phyloP scores from a whole-genome alignment of 1,140 invertebrate species.

The Drosophila micromelanica region DNA sequence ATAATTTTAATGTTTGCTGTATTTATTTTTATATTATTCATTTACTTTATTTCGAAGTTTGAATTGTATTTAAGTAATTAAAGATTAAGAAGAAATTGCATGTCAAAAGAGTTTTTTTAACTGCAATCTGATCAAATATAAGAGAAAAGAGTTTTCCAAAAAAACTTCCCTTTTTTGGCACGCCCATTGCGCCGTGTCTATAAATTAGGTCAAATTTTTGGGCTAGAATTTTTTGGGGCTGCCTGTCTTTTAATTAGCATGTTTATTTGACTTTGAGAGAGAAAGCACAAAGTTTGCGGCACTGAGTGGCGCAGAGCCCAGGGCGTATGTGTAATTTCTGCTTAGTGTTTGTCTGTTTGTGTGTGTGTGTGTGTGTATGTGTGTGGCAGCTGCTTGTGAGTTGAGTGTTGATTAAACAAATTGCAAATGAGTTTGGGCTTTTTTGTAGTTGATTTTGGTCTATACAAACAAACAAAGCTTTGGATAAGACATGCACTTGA shows the following conservation, averaged over 20 bases:
- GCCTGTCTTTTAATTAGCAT: conserved; percentile 76
- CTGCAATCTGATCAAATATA: conserved; percentile 2
- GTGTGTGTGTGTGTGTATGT: conserved; percentile 17
- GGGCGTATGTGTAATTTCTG: conserved; percentile 67
- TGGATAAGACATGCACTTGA: conserved; percentile 79
- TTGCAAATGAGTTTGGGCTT: conserved; percentile 78
- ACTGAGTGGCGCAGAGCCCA: conserved; percentile 13
- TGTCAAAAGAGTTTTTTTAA: background rate
- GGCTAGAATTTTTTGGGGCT: conserved; percentile 24
- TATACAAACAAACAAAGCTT: conserved; percentile 71
- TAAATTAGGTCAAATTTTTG: conserved; percentile 74
- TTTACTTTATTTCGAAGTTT: too few species aligned
- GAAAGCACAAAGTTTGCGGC: conserved; percentile 50
- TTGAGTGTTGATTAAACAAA: conserved; percentile 81
- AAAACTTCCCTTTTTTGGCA: background rate
- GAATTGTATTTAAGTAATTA: too few species aligned
- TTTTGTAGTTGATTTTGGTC: conserved; percentile 43
- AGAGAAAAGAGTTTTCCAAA: background rate
- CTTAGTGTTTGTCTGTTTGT: conserved; percentile 1
- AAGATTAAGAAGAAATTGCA: background rate
- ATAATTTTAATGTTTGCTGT: background rate
- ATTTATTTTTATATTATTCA: background rate
- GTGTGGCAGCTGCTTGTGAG: conserved; percentile 52
- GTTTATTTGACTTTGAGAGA: conserved; percentile 76
- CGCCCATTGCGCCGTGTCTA: conserved; percentile 38